phyloP scores from a whole-genome alignment of 2,888 invertebrate species.

The Drosophila rellima region DNA sequence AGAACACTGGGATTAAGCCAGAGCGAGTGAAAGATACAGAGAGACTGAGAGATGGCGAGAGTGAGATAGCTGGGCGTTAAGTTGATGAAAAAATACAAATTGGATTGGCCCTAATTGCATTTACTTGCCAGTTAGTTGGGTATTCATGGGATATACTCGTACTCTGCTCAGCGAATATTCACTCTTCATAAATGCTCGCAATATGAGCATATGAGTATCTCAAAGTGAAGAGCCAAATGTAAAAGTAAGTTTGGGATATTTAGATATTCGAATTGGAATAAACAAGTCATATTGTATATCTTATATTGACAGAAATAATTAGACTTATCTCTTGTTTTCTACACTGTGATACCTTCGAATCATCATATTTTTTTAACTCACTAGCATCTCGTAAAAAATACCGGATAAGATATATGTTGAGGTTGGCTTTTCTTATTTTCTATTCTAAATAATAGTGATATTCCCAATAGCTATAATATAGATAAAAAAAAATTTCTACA shows the following conservation, averaged over 20 bases:
- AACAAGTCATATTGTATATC: too few species aligned
- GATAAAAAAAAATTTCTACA: too few species aligned
- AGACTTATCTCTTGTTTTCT: too few species aligned
- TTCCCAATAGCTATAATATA: too few species aligned
- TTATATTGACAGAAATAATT: too few species aligned
- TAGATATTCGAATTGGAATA: too few species aligned
- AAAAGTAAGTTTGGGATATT: constrained; percentile 3
- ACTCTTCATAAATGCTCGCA: constrained; percentile 33
- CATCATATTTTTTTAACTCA: not conserved
- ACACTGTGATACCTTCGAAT: too few species aligned
- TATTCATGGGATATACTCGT: constrained; percentile 43
- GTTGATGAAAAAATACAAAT: constrained; percentile 64
- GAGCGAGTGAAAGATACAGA: not conserved
- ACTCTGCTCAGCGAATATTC: constrained; percentile 26
- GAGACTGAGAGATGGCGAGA: not conserved
- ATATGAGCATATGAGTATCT: constrained; percentile 5
- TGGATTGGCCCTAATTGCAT: constrained; percentile 68
- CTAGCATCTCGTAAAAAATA: too few species aligned
- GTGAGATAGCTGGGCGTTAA: constrained; percentile 40
- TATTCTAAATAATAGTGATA: not conserved
- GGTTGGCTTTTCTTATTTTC: not conserved
- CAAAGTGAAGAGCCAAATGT: not conserved
- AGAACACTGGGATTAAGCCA: constrained; percentile 9
- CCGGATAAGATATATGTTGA: too few species aligned
- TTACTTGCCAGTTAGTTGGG: constrained; percentile 45